Conservation (phyloP, 2,113 vertebrate genomes). For the Tragelaphus imberbis region DNA sequence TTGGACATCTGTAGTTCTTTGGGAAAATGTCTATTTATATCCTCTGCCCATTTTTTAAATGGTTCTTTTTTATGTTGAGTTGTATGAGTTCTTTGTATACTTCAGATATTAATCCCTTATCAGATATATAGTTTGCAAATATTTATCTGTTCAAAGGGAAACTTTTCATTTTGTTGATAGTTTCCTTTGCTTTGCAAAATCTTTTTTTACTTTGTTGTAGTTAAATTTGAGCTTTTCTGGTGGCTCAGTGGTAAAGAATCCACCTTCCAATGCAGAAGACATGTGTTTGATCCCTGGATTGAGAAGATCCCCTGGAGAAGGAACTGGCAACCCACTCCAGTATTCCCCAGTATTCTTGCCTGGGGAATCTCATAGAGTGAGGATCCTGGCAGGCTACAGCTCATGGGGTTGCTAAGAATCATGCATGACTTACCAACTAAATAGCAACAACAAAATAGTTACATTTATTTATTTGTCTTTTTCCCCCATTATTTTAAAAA, state of each 20-base stretch:
- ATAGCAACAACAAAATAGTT: not conserved
- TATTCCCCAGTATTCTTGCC: not conserved
- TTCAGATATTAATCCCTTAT: not conserved
- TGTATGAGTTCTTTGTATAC: not conserved
- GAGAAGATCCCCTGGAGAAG: not conserved
- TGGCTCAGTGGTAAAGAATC: not conserved
- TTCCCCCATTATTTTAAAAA: not conserved
- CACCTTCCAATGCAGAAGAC: not conserved
- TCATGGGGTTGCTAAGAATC: not conserved
- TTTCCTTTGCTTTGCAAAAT: not conserved
- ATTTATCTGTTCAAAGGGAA: not conserved
- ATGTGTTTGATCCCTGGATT: not conserved
- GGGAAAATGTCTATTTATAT: not conserved
- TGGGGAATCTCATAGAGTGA: not conserved
- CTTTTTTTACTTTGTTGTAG: not conserved
- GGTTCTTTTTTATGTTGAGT: not conserved
- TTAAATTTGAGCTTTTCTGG: not conserved
- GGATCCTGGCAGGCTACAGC: not conserved
- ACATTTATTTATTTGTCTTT: not conserved
- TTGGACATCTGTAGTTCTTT: not conserved
- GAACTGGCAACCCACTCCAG: not conserved
- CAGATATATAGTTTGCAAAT: not conserved
- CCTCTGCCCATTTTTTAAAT: not conserved
- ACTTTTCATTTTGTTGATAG: not conserved
- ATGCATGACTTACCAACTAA: not conserved